Evolutionary conservation across 1,140 invertebrate genomes (phyloP).

Genomic region (Adoxophyes honmai): DNA sequence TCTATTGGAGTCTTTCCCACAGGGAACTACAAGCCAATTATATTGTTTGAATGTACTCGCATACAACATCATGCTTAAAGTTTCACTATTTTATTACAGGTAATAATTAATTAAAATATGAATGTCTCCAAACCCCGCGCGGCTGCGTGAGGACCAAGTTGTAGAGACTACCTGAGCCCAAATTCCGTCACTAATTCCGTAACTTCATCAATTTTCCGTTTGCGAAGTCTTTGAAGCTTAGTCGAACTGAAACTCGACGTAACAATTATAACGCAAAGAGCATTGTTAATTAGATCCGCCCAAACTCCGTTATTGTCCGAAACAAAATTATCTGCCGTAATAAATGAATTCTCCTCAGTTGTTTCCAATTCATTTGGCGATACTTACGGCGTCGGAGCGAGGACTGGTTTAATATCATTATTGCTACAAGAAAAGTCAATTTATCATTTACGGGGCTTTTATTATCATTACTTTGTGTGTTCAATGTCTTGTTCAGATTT

Average conservation of each 20-base stretch:
- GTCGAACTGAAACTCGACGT: slow-evolving; percentile 21
- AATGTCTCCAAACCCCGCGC: too few relatives aligned
- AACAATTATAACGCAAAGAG: slow-evolving; percentile 18
- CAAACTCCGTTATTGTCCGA: slow-evolving; percentile 20
- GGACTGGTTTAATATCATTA: neutral
- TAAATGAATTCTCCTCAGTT: slow-evolving; percentile 13
- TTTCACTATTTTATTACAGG: too few relatives aligned
- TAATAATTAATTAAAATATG: too few relatives aligned
- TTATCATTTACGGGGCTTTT: too few relatives aligned
- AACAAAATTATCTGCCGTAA: slow-evolving; percentile 12
- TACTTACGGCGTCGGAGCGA: neutral
- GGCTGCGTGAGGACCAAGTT: neutral
- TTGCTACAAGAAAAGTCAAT: neutral
- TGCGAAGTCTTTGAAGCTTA: slow-evolving; percentile 17
- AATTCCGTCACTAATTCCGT: slow-evolving; percentile 6
- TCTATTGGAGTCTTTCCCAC: too few relatives aligned
- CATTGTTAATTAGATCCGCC: slow-evolving; percentile 18
- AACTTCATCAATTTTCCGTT: slow-evolving; percentile 20
- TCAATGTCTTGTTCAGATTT: too few relatives aligned
- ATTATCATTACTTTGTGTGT: too few relatives aligned
- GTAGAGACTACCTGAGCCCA: neutral
- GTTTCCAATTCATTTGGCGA: slow-evolving; percentile 9
- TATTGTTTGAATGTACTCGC: too few relatives aligned
- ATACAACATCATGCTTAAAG: too few relatives aligned
- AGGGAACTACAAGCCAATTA: too few relatives aligned